Evolutionary conservation across 2,888 invertebrate genomes (phyloP), one percentile per base, ranked within the genome.

Genomic region (Calliopum simillimum): DNA sequence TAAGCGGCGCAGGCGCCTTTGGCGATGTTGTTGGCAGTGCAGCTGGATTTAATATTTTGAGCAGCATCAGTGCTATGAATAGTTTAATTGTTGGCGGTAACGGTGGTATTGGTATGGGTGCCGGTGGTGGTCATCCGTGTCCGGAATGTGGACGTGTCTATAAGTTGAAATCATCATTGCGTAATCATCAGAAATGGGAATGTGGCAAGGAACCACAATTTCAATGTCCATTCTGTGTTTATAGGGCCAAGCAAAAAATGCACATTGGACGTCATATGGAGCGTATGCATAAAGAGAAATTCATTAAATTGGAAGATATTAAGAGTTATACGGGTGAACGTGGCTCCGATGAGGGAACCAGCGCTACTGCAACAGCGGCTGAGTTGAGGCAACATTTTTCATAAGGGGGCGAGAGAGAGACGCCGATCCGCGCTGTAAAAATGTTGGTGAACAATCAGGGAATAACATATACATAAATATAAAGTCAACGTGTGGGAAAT

Each of bases 161-260:
- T 88, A 95, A 95, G 86, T 89, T 95, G 77, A 95, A 95, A 87
- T 94, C 94, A 78, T 94, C 94, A 72, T 87, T 94, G 80, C 89
- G 93, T 73, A 93, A 94, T 85, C 94, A 94, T 84, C 93, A 93
- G 88, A 93, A 93, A 86, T 94, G 93, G 93, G 94, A 94, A 86
- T 94, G 93, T 86, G 93, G 93, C 81, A 94, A 94, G 85, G 93
- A 94, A 86, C 94, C 93, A 21, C 93, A 93, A 86, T 94, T 93
- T 85, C 91, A 92, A 82, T 94, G 94, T 85, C 92, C 92, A 23
- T 93, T 92, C 87, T 94, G 94, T 87, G 92, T 92, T n/a, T 93
- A 93, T 85, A 90, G 93, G 80, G 93, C 93, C 81, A 93, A 93
- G 83, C 93, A 93, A 86, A 93, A 93, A 88, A 93, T 93, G 93